Evolutionary conservation across 2,888 invertebrate species (phyloP).

Genomic region (Hylaea fasciaria): DNA sequence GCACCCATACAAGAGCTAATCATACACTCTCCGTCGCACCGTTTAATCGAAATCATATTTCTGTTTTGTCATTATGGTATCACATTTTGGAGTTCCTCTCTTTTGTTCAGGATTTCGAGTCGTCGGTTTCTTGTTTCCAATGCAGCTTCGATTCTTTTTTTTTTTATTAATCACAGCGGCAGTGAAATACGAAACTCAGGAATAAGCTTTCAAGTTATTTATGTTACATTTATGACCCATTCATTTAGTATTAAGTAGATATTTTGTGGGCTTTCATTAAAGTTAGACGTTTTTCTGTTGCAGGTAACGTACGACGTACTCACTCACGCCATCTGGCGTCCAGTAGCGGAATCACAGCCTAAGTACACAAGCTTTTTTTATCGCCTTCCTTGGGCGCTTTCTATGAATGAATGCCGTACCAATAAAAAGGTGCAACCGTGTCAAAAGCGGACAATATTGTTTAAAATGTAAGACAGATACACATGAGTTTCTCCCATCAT

Average conservation of each 20-base stretch:
- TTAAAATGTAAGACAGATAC: constrained; percentile 80
- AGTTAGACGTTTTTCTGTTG: constrained; percentile 44
- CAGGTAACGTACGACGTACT: constrained; percentile 50
- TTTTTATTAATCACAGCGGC: constrained; percentile 67
- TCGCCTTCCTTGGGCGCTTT: constrained; percentile 60
- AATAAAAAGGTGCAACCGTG: constrained; percentile 81
- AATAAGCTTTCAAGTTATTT: constrained; percentile 46
- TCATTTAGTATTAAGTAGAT: constrained; percentile 41
- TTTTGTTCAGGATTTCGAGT: constrained; percentile 78
- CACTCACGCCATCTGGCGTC: constrained; percentile 70
- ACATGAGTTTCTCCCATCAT: constrained; percentile 81
- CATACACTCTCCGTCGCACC: constrained; percentile 66
- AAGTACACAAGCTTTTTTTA: constrained; percentile 55
- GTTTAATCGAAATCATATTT: constrained; percentile 85
- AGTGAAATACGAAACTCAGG: constrained; percentile 66
- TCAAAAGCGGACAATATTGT: constrained; percentile 81
- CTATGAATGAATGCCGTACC: constrained; percentile 73
- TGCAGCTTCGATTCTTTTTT: constrained; percentile 68
- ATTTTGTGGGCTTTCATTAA: constrained; percentile 33
- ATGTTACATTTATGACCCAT: constrained; percentile 44
- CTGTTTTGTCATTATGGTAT: constrained; percentile 85
- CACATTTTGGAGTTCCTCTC: constrained; percentile 81
- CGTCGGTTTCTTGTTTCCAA: constrained; percentile 82
- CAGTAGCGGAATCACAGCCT: constrained; percentile 58
- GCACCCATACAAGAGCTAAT: constrained; percentile 59